Evolutionary conservation across 2,797 vertebrate genomes (phyloP), one percentile per base, ranked within the genome.

Genomic region (Sebastes trivittatus): DNA sequence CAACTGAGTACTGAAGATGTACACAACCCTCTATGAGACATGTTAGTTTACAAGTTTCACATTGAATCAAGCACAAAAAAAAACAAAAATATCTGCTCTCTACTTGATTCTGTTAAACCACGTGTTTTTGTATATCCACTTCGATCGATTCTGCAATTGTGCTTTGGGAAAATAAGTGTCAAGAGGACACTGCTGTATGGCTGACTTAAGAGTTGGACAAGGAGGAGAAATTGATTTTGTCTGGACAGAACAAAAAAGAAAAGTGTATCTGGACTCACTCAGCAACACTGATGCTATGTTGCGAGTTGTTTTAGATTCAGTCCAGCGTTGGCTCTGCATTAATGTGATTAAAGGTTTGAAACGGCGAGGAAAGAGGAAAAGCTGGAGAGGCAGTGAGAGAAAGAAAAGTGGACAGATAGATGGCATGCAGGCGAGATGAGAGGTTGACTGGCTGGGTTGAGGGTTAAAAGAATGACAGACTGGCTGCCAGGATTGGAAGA

Each of bases 301-400:
- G 30, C 2, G 65, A 87, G 67, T 70, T 72, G 70, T 83, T 90
- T 85, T 54, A 74, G 66, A 89, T 83, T 85, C 85, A 69, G 61
- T 52, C 65, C 58, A 27, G 64, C 83, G 25, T 20, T 52, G 62
- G 77, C 74, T 81, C 2, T 9, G 6, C 59, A 29, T 49, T 89
- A 80, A 85, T 89, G 70, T 80, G 70, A 91, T 91, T 87, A 84
- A 62, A 84, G 73, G 71, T 85, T 85, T 88, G 81, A 87, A 88
- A 84, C 14, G 1, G 55, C 56, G 80, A 55, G 54, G 38, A 72
- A 73, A 30, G 38, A 67, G 56, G 46, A 64, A 68, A 84, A 66
- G 69, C 55, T 61, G 23, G 70, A 80, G 64, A 75, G 75, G 71
- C 46, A 77, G 64, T 6, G 22, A 75, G 32, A 66, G 56, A 49